phyloP scores from a whole-genome alignment of 2,797 vertebrate genomes.

The Sitta carolinensis region DNA sequence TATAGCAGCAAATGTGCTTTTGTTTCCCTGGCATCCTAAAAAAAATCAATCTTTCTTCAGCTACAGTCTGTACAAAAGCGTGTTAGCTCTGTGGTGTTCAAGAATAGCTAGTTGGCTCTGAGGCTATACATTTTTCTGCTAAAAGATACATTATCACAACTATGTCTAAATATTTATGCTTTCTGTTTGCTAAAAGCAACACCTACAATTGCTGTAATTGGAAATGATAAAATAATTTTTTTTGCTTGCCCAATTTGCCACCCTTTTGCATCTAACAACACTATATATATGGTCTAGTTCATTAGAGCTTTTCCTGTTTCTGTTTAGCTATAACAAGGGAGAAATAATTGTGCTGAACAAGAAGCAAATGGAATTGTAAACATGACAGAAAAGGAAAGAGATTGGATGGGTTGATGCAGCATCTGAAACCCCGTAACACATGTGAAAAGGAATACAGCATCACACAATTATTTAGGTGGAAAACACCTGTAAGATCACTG shows the following conservation, averaged over 20 bases:
- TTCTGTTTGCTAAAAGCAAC: conserved; percentile 30
- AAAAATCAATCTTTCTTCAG: background rate
- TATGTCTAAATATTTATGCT: conserved; percentile 49
- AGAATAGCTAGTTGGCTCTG: background rate
- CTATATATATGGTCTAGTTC: background rate
- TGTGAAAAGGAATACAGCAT: background rate
- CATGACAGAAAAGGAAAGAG: background rate
- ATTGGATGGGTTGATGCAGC: background rate
- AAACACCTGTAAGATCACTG: background rate
- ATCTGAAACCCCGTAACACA: background rate
- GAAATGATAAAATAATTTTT: background rate
- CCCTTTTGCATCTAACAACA: background rate
- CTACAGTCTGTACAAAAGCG: background rate
- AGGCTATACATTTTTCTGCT: background rate
- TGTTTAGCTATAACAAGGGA: background rate
- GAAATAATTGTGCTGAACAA: background rate
- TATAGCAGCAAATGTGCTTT: background rate
- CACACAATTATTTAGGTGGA: background rate
- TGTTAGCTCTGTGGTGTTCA: background rate
- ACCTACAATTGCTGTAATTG: background rate
- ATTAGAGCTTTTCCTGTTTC: background rate
- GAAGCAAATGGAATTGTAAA: background rate
- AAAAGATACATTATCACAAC: background rate
- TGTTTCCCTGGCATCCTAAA: background rate
- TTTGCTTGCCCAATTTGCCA: background rate